Conservation (phyloP, 2,888 invertebrate genomes). For the Drosophila helvetica region DNA sequence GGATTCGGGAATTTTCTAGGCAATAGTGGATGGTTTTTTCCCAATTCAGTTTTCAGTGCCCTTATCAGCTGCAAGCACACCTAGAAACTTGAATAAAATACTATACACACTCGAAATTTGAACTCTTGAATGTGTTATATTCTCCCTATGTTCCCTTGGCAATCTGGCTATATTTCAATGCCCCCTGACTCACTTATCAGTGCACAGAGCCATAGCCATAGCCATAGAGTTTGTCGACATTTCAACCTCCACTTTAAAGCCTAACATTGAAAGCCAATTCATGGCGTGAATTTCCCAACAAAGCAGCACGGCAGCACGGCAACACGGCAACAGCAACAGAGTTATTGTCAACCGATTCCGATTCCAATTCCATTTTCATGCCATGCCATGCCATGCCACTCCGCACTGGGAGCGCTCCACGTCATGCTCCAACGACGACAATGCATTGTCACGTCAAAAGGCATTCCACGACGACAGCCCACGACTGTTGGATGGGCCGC, state of each 20-base stretch:
- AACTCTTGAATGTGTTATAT: neutral
- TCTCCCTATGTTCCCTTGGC: neutral
- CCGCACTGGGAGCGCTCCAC: conserved; percentile 17
- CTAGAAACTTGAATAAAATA: too few species aligned
- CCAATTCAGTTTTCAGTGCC: too few species aligned
- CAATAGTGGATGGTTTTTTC: neutral
- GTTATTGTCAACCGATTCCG: conserved; percentile 10
- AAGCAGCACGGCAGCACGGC: neutral
- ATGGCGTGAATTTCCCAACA: conserved; percentile 9
- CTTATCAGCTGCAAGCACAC: too few species aligned
- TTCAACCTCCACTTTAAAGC: conserved; percentile 18
- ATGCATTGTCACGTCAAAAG: conserved; percentile 49
- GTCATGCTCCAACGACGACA: conserved; percentile 46
- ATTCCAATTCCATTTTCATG: too few species aligned
- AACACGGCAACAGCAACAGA: neutral
- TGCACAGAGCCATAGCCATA: neutral
- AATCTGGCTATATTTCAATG: neutral
- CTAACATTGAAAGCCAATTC: conserved; percentile 17
- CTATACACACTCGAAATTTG: too few species aligned
- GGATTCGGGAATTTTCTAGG: neutral
- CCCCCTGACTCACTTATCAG: neutral
- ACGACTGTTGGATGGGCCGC: conserved; percentile 27
- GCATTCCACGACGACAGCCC: conserved; percentile 45
- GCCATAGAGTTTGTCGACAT: neutral
- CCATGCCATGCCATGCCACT: conserved; percentile 5